Base-by-base conservation (phyloP, 2,797 vertebrate genomes). In the Centropyge bicolor region DNA sequence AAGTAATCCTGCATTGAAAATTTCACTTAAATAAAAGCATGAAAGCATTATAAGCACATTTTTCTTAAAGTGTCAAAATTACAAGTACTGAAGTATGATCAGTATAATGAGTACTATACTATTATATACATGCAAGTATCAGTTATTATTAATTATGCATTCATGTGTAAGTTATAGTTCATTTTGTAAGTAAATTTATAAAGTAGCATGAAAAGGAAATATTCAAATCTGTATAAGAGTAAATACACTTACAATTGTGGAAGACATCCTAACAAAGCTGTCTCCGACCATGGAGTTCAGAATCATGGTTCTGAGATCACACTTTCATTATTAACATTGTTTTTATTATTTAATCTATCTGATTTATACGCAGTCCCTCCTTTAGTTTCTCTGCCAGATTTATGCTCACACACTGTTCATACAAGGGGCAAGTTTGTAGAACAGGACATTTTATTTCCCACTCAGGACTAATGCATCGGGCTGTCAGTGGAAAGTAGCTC, bases 401-500 rank as follows among this genome's bases (percentile, higher is more conserved):
- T 27, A 24, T 24, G 51, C 41, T 38, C 20, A 4, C 61, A 19
- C 64, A 49, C 36, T 57, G 9, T 31, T 79, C n/a, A 43, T 43
- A 59, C 1, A 7, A 20, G 43, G n/a, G 46, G 17, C 4, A 54
- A 0, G 43, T 78, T 65, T 68, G 51, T 45, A 75, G 60, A 71
- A 38, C 35, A 45, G 66, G 43, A 31, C 6, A 11, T 85, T 63
- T 69, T 67, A 72, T 69, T 62, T 55, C 41, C 11, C 48, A 49
- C 62, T 76, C 60, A 69, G 52, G 70, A 56, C 48, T 43, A 41
- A 76, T 72, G 76, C 40, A 76, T 73, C 68, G 31, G 60, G 49
- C 74, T 64, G 59, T 84, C 76, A 72, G 54, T 52, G 45, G 46
- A 43, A 84, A 66, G 74, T 7, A 63, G 69, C 60, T 67, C 67